Evolutionary conservation across 2,113 vertebrate genomes (phyloP), one percentile per base, ranked within the genome.

Genomic region (Pseudois nayaur): DNA sequence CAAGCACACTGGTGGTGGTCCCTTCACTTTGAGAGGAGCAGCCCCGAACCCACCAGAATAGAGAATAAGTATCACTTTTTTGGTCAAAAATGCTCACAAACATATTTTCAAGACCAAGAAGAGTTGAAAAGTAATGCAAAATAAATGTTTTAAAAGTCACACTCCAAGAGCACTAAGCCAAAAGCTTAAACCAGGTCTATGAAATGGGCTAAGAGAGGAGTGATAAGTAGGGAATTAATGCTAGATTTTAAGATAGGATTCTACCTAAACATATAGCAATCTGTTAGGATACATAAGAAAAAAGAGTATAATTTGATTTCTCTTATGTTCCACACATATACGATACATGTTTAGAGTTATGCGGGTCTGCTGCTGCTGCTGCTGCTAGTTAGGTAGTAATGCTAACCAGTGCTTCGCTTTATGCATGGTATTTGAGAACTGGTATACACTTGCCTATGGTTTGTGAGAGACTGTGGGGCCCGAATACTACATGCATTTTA

Each of bases 1-100:
- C 1, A 29, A 29, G 7, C 29, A n/a, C 3, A 2, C 6, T 8
- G 29, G 19, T 0, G 7, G 36, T 2, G 5, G n/a, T 40, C 52
- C 23, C 25, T 21, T 93, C 36, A 15, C 13, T 16, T 8, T n/a
- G 36, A 31, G 2, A 29, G 33, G 15, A 88, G 7, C 8, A 33
- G n/a, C 27, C 59, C 50, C 4, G 2, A 93, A 54, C 8, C 25
- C 90, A 59, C 55, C 12, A 4, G 31, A 54, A 40, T 0, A 27
- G 29, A 60, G 31, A 36, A 29, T 7, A 4, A 87, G 40, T 16
- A 74, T 23, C 19, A 16, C 60, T 19, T 43, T 48, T 48, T 76
- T 45, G n/a, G 14, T 59, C 86, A 74, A 82, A 81, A 93, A 60
- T 15, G 21, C 33, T 64, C 90, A 82, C 10, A 67, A 16, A 88